A percentile compares a stretch with the other conserved stretches of the same genome.
phyloP scores from a whole-genome alignment of 2,797 vertebrate genomes.

The Eulemur albifrons region DNA sequence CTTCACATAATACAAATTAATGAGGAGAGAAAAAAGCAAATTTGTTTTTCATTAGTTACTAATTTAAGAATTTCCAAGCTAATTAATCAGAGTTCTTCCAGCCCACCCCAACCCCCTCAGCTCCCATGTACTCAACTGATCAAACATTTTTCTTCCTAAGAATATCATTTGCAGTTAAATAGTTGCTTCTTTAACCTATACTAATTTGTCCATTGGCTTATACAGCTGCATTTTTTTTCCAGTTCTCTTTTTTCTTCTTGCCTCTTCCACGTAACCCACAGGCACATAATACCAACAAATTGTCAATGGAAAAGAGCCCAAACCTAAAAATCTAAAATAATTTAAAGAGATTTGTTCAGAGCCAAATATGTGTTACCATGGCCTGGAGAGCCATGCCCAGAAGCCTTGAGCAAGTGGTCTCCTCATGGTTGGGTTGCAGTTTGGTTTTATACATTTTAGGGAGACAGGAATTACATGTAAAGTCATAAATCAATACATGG shows the following conservation, averaged over 20 bases:
- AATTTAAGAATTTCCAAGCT: slow-evolving; percentile 82
- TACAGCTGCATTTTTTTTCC: neutral
- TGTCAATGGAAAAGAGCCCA: neutral
- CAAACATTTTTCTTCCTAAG: slow-evolving; percentile 75
- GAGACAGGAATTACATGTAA: neutral
- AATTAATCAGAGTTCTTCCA: slow-evolving; percentile 79
- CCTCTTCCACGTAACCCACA: neutral
- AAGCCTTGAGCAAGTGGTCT: neutral
- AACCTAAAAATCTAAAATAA: neutral
- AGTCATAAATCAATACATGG: neutral
- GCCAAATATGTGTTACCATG: neutral
- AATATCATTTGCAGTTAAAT: slow-evolving; percentile 39
- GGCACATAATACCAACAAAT: neutral
- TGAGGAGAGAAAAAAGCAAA: slow-evolving; percentile 76
- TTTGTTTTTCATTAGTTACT: slow-evolving; percentile 80
- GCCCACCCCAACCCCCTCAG: neutral
- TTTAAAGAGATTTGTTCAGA: neutral
- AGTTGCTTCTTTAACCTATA: neutral
- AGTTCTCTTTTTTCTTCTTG: neutral
- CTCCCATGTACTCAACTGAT: slow-evolving; percentile 74
- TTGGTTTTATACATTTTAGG: neutral
- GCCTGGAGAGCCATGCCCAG: neutral
- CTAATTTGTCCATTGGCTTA: neutral
- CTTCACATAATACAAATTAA: slow-evolving; percentile 83
- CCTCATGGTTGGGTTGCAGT: neutral